Evolutionary conservation across 2,797 vertebrate genomes (phyloP).

Genomic region (Meda fulgida): DNA sequence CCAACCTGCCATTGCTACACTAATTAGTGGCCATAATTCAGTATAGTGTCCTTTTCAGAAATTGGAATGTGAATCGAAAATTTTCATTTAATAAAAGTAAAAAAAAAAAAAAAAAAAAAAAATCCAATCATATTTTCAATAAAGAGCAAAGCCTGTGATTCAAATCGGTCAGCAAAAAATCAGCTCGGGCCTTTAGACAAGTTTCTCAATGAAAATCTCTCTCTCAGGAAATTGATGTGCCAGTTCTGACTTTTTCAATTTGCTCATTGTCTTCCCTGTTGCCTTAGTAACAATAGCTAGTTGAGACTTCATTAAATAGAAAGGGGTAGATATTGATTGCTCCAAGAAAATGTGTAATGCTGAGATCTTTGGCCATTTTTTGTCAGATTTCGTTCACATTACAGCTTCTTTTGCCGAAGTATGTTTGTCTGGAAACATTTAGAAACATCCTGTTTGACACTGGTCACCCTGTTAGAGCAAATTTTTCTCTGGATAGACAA

Average conservation of each 20-base stretch:
- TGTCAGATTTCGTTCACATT: neutral
- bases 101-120: slow-evolving; percentile 11
- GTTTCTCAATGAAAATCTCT: slow-evolving; percentile 26
- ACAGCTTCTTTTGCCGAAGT: neutral
- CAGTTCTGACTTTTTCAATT: slow-evolving; percentile 30
- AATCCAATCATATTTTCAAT: neutral
- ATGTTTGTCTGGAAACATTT: neutral
- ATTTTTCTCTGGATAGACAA: slow-evolving; percentile 32
- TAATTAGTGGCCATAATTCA: neutral
- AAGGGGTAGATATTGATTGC: slow-evolving; percentile 20
- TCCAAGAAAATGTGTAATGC: slow-evolving; percentile 4
- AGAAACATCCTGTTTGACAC: slow-evolving; percentile 3
- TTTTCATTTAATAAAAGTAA: neutral
- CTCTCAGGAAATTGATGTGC: slow-evolving; percentile 25
- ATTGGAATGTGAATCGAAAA: neutral
- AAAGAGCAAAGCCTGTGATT: neutral
- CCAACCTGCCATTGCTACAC: neutral
- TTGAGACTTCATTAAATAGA: slow-evolving; percentile 21
- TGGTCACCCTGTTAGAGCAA: slow-evolving; percentile 2
- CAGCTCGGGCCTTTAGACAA: neutral
- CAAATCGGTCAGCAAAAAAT: slow-evolving; percentile 9
- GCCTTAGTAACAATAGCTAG: slow-evolving; percentile 42
- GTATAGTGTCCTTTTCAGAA: neutral
- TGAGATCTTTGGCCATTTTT: slow-evolving; percentile 8
- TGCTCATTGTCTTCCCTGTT: slow-evolving; percentile 41